phyloP scores from a whole-genome alignment of 2,113 vertebrate genomes.

The Origma solitaria region DNA sequence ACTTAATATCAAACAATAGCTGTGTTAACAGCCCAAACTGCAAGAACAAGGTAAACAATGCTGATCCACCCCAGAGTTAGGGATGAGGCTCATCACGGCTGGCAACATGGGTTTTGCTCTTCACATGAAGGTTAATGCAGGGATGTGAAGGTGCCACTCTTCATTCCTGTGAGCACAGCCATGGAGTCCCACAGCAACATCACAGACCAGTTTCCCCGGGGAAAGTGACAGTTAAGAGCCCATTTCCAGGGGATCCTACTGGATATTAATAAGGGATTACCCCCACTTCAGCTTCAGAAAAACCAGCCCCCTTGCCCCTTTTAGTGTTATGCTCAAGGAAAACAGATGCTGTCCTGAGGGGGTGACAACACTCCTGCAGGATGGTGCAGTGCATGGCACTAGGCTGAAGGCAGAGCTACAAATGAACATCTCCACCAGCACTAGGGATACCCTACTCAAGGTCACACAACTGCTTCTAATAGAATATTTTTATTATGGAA shows the following conservation, averaged over 20 bases:
- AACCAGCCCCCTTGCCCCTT: rapidly evolving
- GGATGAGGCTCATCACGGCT: neutral
- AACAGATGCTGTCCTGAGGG: neutral
- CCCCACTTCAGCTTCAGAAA: neutral
- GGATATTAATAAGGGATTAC: neutral
- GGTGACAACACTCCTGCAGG: neutral
- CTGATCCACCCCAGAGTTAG: neutral
- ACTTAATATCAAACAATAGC: neutral
- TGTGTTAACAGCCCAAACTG: neutral
- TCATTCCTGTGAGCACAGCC: neutral
- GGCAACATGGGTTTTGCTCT: neutral
- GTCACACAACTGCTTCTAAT: neutral
- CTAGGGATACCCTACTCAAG: neutral
- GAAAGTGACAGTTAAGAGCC: neutral
- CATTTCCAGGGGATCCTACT: neutral
- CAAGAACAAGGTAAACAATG: neutral
- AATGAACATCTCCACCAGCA: rapidly evolving
- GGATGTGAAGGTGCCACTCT: neutral
- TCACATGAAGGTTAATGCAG: neutral
- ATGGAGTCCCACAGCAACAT: neutral
- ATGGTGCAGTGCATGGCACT: rapidly evolving
- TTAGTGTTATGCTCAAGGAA: neutral
- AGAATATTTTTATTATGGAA: neutral
- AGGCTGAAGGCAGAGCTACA: neutral
- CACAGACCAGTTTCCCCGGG: neutral